Evolutionary conservation across 35 echinoderm and acorn worm species (phyloP), one percentile per base, ranked within the genome.

Genomic region (Lytechinus variegatus): DNA sequence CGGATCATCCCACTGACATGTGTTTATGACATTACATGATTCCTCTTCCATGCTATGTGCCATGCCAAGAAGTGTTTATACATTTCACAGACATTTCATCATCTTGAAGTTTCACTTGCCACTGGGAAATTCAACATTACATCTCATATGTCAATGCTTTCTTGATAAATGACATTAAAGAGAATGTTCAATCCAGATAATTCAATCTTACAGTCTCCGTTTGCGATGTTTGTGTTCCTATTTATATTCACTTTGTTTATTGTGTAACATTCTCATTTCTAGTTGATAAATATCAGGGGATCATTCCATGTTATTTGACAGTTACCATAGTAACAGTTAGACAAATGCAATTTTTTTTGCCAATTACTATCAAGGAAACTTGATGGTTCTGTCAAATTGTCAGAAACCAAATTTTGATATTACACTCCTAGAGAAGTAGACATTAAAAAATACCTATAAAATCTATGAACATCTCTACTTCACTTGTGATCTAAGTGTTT

Each of bases 21-120:
- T 79, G 66, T 79, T 79, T 79, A 79, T 79, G 66, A 79, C 66
- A 79, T 79, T 79, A 79, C 66, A 79, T 79, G 66, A 79, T 79
- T 24, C 66, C 66, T 24, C 21, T 14, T 79, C 66, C 66, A 79
- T 79, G 66, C 66, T 79, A 79, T 79, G 66, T 24, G 16, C 66
- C 19, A 24, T 24, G 66, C 4, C 6, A 79, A 79, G 66, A 79
- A 79, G 24, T 79, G 66, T 79, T 79, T 79, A 79, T 79, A 79
- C 66, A 79, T 79, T 79, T 79, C 66, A 16, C 66, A 79, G 66
- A 79, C 66, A 79, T 79, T 79, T 79, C 66, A 79, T 79, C 66
- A 79, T 79, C 66, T 79, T 79, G 66, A 79, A 79, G 66, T 79
- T 79, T 79, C 19, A 79, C 66, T 79, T 79, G 66, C 66, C 66